Evolutionary conservation across 2,113 vertebrate species (phyloP).

Genomic region (Oryzias woworae): DNA sequence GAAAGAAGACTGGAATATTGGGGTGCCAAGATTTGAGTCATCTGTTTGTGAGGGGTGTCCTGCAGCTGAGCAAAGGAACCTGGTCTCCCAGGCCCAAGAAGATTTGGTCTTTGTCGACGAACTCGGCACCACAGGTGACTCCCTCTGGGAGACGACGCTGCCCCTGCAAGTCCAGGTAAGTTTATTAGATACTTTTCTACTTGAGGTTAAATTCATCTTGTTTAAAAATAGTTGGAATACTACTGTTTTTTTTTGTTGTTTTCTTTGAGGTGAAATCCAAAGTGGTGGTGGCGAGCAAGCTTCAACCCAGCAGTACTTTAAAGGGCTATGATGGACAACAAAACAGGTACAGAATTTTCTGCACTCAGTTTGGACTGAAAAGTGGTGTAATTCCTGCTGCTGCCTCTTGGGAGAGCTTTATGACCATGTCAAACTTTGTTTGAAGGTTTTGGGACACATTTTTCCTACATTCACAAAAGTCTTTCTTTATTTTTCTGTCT

Average conservation of each 20-base stretch:
- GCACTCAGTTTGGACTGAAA: neutral
- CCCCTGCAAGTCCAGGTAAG: constrained; percentile 54
- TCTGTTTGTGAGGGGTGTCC: constrained; percentile 7
- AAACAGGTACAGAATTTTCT: neutral
- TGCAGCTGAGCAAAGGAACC: neutral
- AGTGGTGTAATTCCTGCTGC: constrained; percentile 2
- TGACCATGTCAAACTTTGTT: neutral
- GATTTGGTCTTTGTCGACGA: neutral
- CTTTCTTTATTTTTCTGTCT: too few species aligned
- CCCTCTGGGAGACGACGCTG: constrained; percentile 18
- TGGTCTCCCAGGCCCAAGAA: neutral
- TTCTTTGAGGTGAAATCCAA: constrained; percentile 48
- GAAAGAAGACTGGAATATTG: constrained; percentile 17
- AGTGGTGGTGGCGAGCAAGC: constrained; percentile 2
- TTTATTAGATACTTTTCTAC: neutral
- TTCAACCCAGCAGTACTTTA: neutral
- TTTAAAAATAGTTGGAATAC: neutral
- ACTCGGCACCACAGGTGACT: neutral
- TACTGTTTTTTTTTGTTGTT: neutral
- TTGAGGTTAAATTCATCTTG: neutral
- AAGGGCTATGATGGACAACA: neutral
- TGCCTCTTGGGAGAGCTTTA: constrained; percentile 26
- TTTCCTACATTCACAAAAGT: too few species aligned
- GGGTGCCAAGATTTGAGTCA: constrained; percentile 42
- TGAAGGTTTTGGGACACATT: neutral